These are phyloP conservation scores for Lobophora halterata DNA, from an alignment of 2,888 invertebrate species.

Conservation along the genomic window DNA sequence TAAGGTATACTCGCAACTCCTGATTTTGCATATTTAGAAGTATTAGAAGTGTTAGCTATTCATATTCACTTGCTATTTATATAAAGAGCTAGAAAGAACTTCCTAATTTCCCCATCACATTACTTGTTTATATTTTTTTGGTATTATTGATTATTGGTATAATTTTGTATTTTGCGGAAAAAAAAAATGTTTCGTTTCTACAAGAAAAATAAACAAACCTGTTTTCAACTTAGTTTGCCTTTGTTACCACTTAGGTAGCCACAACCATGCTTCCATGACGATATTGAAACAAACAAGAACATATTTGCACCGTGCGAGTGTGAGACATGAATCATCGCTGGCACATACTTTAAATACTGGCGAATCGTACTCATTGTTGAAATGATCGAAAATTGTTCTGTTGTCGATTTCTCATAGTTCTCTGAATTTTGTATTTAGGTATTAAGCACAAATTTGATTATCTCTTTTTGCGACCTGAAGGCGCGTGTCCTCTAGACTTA, in stretches of 20 bases:
- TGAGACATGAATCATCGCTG: conserved; percentile 34
- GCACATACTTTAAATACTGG: no score
- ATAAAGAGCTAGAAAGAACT: no score
- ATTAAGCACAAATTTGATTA: not conserved
- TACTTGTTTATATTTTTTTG: no score
- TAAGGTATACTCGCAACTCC: no score
- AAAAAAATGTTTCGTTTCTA: no score
- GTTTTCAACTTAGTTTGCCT: conserved; percentile 3
- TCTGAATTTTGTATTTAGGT: conserved; percentile 1
- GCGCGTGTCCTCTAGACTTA: conserved; percentile 6
- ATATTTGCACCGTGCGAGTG: conserved; percentile 24
- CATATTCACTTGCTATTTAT: no score
- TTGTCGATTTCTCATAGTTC: conserved; percentile 26
- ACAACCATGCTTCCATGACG: conserved; percentile 12
- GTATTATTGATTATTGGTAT: no score
- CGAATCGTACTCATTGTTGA: conserved; percentile 38
- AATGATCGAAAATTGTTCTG: conserved; percentile 26
- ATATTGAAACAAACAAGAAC: conserved; percentile 33
- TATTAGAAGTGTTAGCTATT: no score
- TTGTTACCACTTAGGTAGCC: conserved; percentile 3
- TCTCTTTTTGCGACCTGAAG: conserved; percentile 9
- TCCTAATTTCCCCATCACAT: no score
- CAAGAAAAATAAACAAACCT: no score
- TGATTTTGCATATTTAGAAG: no score
- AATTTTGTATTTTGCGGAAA: no score